These are phyloP conservation scores for Daubentonia madagascariensis DNA, from an alignment of 2,113 vertebrate genomes.

Conservation along the genomic window DNA sequence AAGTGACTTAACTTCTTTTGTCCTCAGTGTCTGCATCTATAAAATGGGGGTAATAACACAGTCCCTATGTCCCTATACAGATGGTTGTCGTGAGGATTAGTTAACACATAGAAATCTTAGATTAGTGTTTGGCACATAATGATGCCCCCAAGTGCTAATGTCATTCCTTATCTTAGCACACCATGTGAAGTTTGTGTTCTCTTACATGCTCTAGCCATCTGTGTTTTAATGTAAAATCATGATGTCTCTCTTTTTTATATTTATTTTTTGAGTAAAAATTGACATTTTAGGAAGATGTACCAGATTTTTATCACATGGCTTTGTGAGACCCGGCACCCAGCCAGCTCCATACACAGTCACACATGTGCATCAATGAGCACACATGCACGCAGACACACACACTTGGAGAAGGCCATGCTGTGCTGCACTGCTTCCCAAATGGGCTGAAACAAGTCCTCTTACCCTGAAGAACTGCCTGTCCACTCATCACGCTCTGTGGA, in stretches of 20 bases:
- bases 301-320: conserved; percentile 47
- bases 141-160: not conserved
- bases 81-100: not conserved
- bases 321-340: not conserved
- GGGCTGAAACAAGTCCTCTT: not conserved
- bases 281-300: conserved; percentile 32
- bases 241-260: not conserved
- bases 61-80: not conserved
- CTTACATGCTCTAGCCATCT: not conserved
- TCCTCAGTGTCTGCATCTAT: not conserved
- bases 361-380: not conserved
- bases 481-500: not conserved
- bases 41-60: not conserved
- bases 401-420: not conserved
- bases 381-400: not conserved
- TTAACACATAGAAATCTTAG: not conserved
- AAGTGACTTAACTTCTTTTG: not conserved
- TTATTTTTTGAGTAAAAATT: not conserved
- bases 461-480: not conserved
- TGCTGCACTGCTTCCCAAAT: not conserved
- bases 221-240: not conserved
- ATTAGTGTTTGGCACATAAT: not conserved
- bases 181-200: not conserved
- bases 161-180: not conserved
- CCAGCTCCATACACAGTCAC: not conserved